Percentiles rank a stretch among this genome's conserved stretches.
Conservation (phyloP, 2,888 invertebrate species). For the Meteorus cinctellus region DNA sequence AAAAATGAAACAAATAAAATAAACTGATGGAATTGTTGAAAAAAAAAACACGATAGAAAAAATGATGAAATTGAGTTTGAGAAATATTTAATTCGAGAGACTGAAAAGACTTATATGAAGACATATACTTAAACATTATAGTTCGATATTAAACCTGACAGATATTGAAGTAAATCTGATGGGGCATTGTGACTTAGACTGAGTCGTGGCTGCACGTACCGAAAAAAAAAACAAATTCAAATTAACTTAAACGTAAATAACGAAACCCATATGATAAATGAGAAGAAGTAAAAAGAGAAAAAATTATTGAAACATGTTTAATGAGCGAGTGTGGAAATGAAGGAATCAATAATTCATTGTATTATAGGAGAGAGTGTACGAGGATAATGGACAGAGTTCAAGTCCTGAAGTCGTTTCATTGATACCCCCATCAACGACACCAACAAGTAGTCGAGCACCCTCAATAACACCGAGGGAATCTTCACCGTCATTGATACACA, state of each 20-base stretch:
- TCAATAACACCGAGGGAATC: slow-evolving; percentile 75
- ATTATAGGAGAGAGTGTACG: slow-evolving; percentile 69
- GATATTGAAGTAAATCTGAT: background rate
- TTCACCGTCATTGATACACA: slow-evolving; percentile 77
- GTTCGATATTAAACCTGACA: slow-evolving; percentile 16
- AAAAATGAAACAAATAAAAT: slow-evolving; percentile 22
- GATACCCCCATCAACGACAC: slow-evolving; percentile 78
- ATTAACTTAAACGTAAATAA: slow-evolving; percentile 22
- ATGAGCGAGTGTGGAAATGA: slow-evolving; percentile 40
- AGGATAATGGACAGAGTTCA: slow-evolving; percentile 66
- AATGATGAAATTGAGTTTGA: background rate
- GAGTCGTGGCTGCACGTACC: background rate
- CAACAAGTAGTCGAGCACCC: slow-evolving; percentile 76
- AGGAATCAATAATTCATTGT: slow-evolving; percentile 65
- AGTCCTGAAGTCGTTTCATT: slow-evolving; percentile 83
- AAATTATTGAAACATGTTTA: slow-evolving; percentile 18
- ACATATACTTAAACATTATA: slow-evolving; percentile 9
- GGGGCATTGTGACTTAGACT: slow-evolving; percentile 13
- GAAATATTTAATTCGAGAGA: slow-evolving; percentile 9
- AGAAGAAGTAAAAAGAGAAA: slow-evolving; percentile 43
- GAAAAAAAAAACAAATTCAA: slow-evolving; percentile 23
- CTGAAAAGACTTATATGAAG: slow-evolving; percentile 7
- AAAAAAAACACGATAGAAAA: slow-evolving; percentile 26
- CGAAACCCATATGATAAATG: slow-evolving; percentile 27
- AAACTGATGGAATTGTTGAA: slow-evolving; percentile 1